Conservation (phyloP, 1,140 invertebrate species). For the Ctenoplectra terminalis region DNA sequence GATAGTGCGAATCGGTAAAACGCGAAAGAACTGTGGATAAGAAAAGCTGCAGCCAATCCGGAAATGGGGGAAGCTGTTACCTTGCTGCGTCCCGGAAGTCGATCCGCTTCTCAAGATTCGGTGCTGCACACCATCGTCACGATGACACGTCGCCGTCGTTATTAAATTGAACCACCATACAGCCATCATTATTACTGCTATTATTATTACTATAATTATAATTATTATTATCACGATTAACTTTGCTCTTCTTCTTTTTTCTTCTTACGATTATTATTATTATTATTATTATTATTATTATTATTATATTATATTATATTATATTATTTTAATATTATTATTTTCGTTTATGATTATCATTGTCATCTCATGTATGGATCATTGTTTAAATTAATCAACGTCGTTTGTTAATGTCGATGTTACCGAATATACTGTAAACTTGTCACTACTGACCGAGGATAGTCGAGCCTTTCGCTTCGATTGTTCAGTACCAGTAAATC, state of each 20-base stretch:
- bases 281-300: constrained; percentile 54
- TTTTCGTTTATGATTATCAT: constrained; percentile 51
- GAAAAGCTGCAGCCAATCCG: constrained; percentile 74
- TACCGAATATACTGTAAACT: constrained; percentile 50
- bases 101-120: constrained; percentile 87
- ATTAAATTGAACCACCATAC: constrained; percentile 71
- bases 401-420: constrained; percentile 54
- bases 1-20: constrained; percentile 56
- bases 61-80: constrained; percentile 86
- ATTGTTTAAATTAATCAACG: constrained; percentile 39
- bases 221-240: constrained; percentile 66
- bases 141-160: constrained; percentile 78
- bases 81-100: constrained; percentile 86
- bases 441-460: constrained; percentile 53
- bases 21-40: constrained; percentile 28
- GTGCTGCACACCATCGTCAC: constrained; percentile 83
- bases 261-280: constrained; percentile 29
- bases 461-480: constrained; percentile 2
- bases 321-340: constrained; percentile 61
- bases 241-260: constrained; percentile 58
- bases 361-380: constrained; percentile 37
- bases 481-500: constrained; percentile 39
- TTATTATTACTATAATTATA: constrained; percentile 63
- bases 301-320: constrained; percentile 59
- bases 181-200: constrained; percentile 59